A percentile compares a stretch with the other conserved stretches of the same genome.
These are phyloP conservation scores for Indri indri DNA, from an alignment of 2,113 vertebrate genomes.

Conservation along the genomic window DNA sequence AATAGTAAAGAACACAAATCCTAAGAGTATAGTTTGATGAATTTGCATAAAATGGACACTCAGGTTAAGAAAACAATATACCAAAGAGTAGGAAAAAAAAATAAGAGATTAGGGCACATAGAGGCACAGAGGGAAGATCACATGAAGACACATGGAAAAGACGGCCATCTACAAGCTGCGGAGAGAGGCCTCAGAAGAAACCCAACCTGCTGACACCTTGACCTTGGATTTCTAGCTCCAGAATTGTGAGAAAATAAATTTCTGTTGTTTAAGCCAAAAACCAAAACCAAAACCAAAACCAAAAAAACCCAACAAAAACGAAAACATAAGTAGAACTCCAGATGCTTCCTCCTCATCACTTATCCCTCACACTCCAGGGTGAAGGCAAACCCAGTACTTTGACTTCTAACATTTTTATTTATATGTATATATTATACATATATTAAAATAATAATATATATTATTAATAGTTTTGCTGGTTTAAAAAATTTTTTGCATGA, in stretches of 20 bases:
- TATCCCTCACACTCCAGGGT: neutral
- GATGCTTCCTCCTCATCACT: neutral
- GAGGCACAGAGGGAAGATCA: neutral
- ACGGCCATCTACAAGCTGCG: neutral
- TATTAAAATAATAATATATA: neutral
- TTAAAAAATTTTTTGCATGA: neutral
- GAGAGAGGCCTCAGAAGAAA: neutral
- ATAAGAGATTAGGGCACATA: neutral
- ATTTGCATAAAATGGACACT: neutral
- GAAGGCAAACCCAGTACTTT: neutral
- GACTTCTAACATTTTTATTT: neutral
- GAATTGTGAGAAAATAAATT: neutral
- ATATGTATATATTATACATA: neutral
- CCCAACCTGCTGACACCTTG: neutral
- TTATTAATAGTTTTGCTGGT: neutral
- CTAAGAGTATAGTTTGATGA: slow-evolving; percentile 10
- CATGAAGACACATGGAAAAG: neutral
- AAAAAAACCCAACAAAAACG: neutral
- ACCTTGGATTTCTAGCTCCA: neutral
- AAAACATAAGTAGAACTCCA: neutral
- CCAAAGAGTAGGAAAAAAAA: neutral
- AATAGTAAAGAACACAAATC: neutral
- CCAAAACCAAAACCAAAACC: neutral
- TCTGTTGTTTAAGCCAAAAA: neutral
- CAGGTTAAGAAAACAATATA: neutral